phyloP scores from a whole-genome alignment of 1,140 invertebrate genomes.

The Drosophila rhopaloa region DNA sequence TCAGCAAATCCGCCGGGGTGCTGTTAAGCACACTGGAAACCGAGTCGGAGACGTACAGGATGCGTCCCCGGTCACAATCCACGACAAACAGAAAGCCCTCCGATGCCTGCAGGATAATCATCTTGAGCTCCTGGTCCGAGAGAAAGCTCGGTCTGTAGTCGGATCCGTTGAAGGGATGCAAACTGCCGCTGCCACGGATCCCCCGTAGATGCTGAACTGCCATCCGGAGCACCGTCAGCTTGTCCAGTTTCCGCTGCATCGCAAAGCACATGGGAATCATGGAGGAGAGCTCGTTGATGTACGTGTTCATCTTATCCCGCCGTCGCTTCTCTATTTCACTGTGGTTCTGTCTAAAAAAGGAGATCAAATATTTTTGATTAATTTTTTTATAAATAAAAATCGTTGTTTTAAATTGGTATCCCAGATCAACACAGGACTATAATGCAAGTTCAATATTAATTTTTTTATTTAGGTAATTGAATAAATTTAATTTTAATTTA shows the following conservation, averaged over 20 bases:
- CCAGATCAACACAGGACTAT: no score
- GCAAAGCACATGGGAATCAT: slow-evolving; percentile 97
- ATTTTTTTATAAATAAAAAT: no score
- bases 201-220: slow-evolving; percentile 96
- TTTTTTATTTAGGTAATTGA: no score
- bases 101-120: slow-evolving; percentile 91
- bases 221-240: slow-evolving; percentile 96
- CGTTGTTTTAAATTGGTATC: no score
- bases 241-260: slow-evolving; percentile 96
- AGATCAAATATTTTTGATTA: background rate
- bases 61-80: slow-evolving; percentile 95
- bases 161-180: slow-evolving; percentile 92
- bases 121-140: slow-evolving; percentile 95
- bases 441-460: no score
- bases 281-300: slow-evolving; percentile 94
- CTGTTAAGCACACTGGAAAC: slow-evolving; percentile 94
- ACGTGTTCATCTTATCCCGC: slow-evolving; percentile 98
- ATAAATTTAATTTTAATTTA: no score
- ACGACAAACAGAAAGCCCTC: slow-evolving; percentile 97
- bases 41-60: slow-evolving; percentile 96
- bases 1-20: slow-evolving; percentile 94
- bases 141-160: slow-evolving; percentile 94
- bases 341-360: slow-evolving; percentile 91
- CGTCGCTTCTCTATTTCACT: slow-evolving; percentile 98
- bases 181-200: slow-evolving; percentile 88